Percentiles rank a stretch among this genome's conserved stretches.
These are phyloP conservation scores for Paracanthobrama guichenoti DNA, from an alignment of 2,113 vertebrate species.

Conservation along the genomic window DNA sequence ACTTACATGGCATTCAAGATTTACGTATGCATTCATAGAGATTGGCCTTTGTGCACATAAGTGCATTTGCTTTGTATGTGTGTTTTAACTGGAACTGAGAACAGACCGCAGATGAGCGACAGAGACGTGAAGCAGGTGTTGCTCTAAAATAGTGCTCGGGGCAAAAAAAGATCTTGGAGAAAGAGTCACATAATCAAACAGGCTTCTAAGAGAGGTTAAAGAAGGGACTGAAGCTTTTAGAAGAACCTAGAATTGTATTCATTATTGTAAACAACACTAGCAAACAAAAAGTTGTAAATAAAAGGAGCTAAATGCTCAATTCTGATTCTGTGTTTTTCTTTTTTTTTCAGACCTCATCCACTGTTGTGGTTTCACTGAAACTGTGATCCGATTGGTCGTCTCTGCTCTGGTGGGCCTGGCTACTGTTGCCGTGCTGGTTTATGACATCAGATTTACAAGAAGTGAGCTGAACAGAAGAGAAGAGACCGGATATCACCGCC, in stretches of 20 bases:
- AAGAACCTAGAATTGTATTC: not conserved
- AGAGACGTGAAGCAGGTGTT: not conserved
- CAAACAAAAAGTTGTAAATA: not conserved
- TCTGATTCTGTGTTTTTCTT: not conserved
- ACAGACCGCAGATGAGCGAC: not conserved
- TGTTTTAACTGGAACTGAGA: not conserved
- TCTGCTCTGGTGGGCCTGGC: conserved; percentile 1
- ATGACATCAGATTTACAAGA: conserved; percentile 14
- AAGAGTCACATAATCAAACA: not conserved
- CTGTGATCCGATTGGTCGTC: not conserved
- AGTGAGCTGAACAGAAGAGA: not conserved
- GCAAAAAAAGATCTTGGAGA: not conserved
- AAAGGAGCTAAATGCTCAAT: not conserved
- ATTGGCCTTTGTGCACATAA: not conserved
- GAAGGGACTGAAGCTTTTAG: not conserved
- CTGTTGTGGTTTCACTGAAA: not conserved
- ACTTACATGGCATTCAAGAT: not conserved
- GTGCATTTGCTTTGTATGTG: not conserved
- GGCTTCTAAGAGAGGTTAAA: not conserved
- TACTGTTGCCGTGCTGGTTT: not conserved
- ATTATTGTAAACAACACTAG: not conserved
- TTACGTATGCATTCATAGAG: not conserved
- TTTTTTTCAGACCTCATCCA: not conserved
- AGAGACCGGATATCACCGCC: not conserved
- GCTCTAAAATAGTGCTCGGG: not conserved